Percentiles rank a stretch among this genome's conserved stretches.
Conservation (phyloP, 2,113 vertebrate genomes). For the Diadophis punctatus region DNA sequence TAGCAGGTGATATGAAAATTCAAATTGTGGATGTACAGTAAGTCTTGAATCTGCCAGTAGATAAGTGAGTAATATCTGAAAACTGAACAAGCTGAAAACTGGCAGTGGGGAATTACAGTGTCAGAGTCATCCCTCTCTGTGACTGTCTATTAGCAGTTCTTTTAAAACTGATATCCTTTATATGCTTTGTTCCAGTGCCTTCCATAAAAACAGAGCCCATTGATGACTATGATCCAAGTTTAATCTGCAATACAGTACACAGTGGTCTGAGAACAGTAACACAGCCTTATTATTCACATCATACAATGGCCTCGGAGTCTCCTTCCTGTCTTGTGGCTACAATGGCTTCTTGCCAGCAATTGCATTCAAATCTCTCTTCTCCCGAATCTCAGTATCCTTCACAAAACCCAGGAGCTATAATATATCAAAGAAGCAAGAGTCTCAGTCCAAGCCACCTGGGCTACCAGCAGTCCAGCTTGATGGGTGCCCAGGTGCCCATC, state of each 20-base stretch:
- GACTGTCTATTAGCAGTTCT: neutral
- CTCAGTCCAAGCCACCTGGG: slow-evolving; percentile 79
- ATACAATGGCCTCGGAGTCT: slow-evolving; percentile 78
- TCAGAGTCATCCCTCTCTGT: neutral
- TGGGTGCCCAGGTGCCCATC: slow-evolving; percentile 69
- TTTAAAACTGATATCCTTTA: slow-evolving; percentile 40
- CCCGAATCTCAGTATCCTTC: slow-evolving; percentile 83
- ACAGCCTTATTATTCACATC: slow-evolving; percentile 85
- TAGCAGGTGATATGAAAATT: neutral
- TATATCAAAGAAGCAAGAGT: slow-evolving; percentile 85
- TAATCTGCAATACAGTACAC: slow-evolving; percentile 81
- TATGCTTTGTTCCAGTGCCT: slow-evolving; percentile 79
- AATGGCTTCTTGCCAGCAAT: slow-evolving; percentile 88
- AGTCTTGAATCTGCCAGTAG: neutral
- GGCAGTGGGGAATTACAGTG: slow-evolving; percentile 21
- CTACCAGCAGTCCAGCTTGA: slow-evolving; percentile 75
- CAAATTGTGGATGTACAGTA: neutral
- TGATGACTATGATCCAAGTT: slow-evolving; percentile 86
- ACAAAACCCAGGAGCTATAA: slow-evolving; percentile 81
- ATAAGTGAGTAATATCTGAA: neutral
- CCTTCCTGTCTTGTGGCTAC: slow-evolving; percentile 79
- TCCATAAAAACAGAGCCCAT: slow-evolving; percentile 95
- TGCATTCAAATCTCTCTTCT: slow-evolving; percentile 78
- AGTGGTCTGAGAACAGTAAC: slow-evolving; percentile 81
- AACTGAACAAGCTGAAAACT: neutral